phyloP scores from a whole-genome alignment of 2,888 invertebrate genomes.

The Theretra japonica region DNA sequence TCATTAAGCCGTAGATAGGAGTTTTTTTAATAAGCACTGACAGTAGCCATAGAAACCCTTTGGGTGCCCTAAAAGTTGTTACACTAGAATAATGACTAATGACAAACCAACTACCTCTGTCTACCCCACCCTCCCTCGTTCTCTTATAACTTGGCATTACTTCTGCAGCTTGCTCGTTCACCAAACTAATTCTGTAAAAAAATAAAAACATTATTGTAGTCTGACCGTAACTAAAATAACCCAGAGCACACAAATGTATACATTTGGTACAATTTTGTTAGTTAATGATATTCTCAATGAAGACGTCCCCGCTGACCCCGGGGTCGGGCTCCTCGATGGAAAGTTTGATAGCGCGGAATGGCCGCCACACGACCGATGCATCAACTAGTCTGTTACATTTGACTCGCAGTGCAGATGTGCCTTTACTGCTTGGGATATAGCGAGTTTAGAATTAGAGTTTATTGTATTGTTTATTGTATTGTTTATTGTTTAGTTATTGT shows the following conservation, averaged over 20 bases:
- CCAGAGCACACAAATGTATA: background rate
- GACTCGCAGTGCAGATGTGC: slow-evolving; percentile 4
- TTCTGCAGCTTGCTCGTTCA: too few species aligned
- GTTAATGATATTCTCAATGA: slow-evolving; percentile 27
- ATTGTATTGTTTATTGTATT: background rate
- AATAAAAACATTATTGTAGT: slow-evolving; percentile 1
- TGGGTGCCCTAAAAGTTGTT: too few species aligned
- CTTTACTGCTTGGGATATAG: background rate
- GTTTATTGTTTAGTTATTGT: too few species aligned
- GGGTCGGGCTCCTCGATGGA: slow-evolving; percentile 28
- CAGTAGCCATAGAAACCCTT: too few species aligned
- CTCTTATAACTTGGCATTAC: too few species aligned
- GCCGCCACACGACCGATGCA: slow-evolving; percentile 23
- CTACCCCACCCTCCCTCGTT: too few species aligned
- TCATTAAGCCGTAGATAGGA: too few species aligned
- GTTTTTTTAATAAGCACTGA: too few species aligned
- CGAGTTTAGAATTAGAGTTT: background rate
- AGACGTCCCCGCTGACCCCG: slow-evolving; percentile 25
- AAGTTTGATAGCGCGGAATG: slow-evolving; percentile 26
- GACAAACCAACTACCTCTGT: too few species aligned
- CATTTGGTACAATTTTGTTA: slow-evolving; percentile 19
- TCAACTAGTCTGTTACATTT: slow-evolving; percentile 21
- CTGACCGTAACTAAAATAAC: background rate
- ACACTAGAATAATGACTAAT: too few species aligned
- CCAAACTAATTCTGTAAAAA: too few species aligned